Base-by-base conservation (phyloP, 2,888 invertebrate species). In the Poecilus cupreus region DNA sequence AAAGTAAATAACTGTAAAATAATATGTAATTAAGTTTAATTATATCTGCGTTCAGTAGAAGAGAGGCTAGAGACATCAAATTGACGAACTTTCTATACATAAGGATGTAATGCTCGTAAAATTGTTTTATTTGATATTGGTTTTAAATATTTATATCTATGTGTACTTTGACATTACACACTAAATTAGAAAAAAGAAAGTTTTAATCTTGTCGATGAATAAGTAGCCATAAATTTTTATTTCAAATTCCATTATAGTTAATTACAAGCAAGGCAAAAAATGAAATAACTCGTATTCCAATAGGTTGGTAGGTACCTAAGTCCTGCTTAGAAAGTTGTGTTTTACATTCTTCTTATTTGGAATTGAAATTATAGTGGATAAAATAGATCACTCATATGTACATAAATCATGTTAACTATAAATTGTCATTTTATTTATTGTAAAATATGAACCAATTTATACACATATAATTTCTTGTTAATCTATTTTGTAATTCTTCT, bases 111-210 rank as follows among this genome's bases (percentile, higher is more conserved):
- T 54, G 54, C 20, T 22, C 54, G 11, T 54, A 54, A 54, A 18
- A 32, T 20, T 18, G 8, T 54, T 54, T 54, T 54, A 54, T 32
- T 3, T 26, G 2, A 60, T 60, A 60, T 32, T 24, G 24, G 26
- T 60, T 60, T 32, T 24, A 60, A 46, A 60, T 32, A 22, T 54
- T 54, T 60, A 60, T 60, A 60, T 22, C 11, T 24, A 24, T 22
- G 10, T 32, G n/a, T 32, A 60, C 13, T 60, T 24, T 32, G 22
- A 24, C 60, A 60, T 13, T n/a, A 20, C 11, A 20, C 11, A 54
- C 1, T 54, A 26, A 60, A 60, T 60, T 60, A 60, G 18, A 60
- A 60, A 60, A 24, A 60, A 60, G 60, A 60, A 60, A 60, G 60
- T 32, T 60, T 11, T 24, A 60, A n/a, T 11, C 60, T 60, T 5